Percentiles rank a stretch among this genome's conserved stretches.
phyloP scores from a whole-genome alignment of 2,113 vertebrate species.

The Thamnaconus septentrionalis region DNA sequence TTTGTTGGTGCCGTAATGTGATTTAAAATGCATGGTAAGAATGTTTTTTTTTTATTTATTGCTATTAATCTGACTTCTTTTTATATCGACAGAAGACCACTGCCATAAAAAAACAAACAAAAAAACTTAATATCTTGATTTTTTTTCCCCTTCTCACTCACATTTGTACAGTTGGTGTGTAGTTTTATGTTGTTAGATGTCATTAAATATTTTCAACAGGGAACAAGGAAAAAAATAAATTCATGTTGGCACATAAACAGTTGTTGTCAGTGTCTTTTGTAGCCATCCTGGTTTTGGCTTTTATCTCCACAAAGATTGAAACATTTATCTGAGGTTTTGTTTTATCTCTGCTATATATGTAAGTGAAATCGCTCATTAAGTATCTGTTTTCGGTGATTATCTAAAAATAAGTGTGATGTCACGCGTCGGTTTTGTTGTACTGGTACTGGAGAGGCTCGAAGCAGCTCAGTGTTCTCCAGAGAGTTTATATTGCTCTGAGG shows the following conservation, averaged over 20 bases:
- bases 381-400: too few relatives aligned
- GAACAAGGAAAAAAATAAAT: conserved; percentile 70
- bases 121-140: neutral
- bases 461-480: conserved; percentile 3
- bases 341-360: too few relatives aligned
- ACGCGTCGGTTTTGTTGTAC: too few relatives aligned
- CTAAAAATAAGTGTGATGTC: too few relatives aligned
- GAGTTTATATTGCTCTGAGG: neutral
- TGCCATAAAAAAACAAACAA: conserved; percentile 49
- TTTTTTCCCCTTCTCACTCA: conserved; percentile 46
- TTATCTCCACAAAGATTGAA: neutral
- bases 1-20: conserved; percentile 79
- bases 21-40: conserved; percentile 87
- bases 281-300: neutral
- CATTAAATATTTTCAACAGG: conserved; percentile 66
- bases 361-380: too few relatives aligned
- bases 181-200: conserved; percentile 64
- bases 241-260: conserved; percentile 46
- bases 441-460: neutral
- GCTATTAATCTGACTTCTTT: conserved; percentile 84
- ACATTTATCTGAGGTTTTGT: too few relatives aligned
- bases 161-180: conserved; percentile 70
- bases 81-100: conserved; percentile 61
- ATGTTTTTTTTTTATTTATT: conserved; percentile 47
- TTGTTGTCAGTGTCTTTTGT: conserved; percentile 1